Conservation (phyloP, 2,888 invertebrate species). For the Cancer borealis region DNA sequence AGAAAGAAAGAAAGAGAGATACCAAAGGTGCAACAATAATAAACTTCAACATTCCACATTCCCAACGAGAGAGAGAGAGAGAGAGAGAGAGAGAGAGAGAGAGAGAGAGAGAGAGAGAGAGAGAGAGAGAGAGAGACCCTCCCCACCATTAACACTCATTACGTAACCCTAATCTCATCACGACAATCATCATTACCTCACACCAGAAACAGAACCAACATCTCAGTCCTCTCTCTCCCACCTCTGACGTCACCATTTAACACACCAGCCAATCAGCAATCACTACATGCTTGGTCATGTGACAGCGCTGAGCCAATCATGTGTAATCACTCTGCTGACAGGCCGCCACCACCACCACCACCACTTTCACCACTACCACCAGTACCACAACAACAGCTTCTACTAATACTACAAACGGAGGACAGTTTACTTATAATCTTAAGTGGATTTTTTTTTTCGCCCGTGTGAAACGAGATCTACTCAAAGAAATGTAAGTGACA, state of each 20-base stretch:
- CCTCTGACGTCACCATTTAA: background rate
- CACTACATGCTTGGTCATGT: background rate
- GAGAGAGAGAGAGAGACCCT: slow-evolving; percentile 37
- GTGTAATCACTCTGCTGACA: background rate
- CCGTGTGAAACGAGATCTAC: background rate
- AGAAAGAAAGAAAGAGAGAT: background rate
- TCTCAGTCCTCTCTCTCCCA: background rate
- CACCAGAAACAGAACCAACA: background rate
- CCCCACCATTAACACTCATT: background rate
- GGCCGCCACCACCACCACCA: background rate
- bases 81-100: slow-evolving; percentile 33
- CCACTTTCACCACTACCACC: background rate
- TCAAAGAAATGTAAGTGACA: background rate
- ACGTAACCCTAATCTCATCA: background rate
- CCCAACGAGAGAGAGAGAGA: background rate
- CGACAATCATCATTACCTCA: background rate
- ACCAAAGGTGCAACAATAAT: background rate
- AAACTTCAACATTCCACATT: background rate
- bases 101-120: background rate
- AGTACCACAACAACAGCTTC: background rate
- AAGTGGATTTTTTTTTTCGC: too few relatives aligned
- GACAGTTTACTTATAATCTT: too few relatives aligned
- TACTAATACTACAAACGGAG: too few relatives aligned
- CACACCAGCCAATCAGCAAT: background rate
- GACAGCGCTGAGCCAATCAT: background rate